These are phyloP conservation scores for Decapterus maruadsi DNA, from an alignment of 2,797 vertebrate species.

Conservation along the genomic window DNA sequence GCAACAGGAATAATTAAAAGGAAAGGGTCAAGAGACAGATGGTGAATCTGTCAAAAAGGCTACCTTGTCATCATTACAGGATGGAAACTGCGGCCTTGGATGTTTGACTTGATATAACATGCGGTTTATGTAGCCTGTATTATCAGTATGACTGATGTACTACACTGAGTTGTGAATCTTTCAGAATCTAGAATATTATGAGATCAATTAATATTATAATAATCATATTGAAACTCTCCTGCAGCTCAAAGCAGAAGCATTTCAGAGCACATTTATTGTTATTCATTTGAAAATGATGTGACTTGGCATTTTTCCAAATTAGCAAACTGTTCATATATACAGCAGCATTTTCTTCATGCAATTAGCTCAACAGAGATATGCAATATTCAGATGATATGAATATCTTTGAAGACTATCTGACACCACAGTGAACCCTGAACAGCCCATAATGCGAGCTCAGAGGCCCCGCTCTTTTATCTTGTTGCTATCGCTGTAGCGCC, in stretches of 20 bases:
- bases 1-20: too few species aligned
- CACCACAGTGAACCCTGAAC: slow-evolving; percentile 21
- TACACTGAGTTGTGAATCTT: neutral
- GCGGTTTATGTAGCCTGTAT: neutral
- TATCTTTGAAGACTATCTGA: slow-evolving; percentile 13
- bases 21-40: too few species aligned
- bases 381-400: slow-evolving; percentile 20
- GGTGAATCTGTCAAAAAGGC: too few species aligned
- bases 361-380: neutral
- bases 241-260: neutral
- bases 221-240: neutral
- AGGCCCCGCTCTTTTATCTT: slow-evolving; percentile 38
- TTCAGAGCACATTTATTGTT: neutral
- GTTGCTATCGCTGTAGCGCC: neutral
- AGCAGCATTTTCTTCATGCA: neutral
- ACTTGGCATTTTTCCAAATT: too few species aligned
- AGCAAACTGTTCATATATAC: neutral
- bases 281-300: neutral
- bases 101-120: neutral
- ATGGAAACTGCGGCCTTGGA: neutral
- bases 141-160: slow-evolving; percentile 2
- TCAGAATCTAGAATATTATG: too few species aligned
- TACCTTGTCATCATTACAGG: too few species aligned
- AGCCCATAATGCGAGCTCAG: slow-evolving; percentile 14
- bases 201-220: too few species aligned